Evolutionary conservation across 2,113 vertebrate genomes (phyloP).

Genomic region (Thymallus thymallus): DNA sequence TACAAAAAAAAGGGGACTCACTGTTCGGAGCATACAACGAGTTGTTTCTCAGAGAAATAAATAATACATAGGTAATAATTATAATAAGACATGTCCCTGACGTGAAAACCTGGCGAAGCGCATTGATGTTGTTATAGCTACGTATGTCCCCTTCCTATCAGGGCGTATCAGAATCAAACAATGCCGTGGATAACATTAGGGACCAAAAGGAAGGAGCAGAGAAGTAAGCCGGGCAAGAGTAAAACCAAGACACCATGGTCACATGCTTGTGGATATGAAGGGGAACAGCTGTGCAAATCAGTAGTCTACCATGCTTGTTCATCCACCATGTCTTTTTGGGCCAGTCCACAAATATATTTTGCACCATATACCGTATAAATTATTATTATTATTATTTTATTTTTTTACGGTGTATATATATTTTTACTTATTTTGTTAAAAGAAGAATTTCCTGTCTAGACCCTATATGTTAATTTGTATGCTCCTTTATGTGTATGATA

Average conservation of each 20-base stretch:
- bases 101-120: slow-evolving; percentile 73
- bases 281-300: slow-evolving; percentile 71
- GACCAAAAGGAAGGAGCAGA: slow-evolving; percentile 53
- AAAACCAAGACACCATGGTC: slow-evolving; percentile 56
- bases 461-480: background rate
- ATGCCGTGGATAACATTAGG: slow-evolving; percentile 39
- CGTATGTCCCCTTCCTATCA: slow-evolving; percentile 71
- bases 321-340: slow-evolving; percentile 50
- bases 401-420: background rate
- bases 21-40: slow-evolving; percentile 17
- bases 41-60: slow-evolving; percentile 56
- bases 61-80: slow-evolving; percentile 66
- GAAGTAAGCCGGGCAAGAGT: slow-evolving; percentile 39
- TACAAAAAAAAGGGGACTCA: slow-evolving; percentile 7
- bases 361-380: background rate
- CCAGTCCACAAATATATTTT: slow-evolving; percentile 24
- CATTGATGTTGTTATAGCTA: slow-evolving; percentile 72
- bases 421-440: background rate
- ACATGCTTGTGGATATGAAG: slow-evolving; percentile 66
- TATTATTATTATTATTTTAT: too few relatives aligned
- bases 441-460: too few relatives aligned
- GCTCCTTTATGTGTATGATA: background rate
- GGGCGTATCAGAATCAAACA: slow-evolving; percentile 72
- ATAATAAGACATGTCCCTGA: slow-evolving; percentile 64
- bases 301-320: slow-evolving; percentile 48